Evolutionary conservation across 2,797 vertebrate species (phyloP).

Genomic region (Spatula versicolor): DNA sequence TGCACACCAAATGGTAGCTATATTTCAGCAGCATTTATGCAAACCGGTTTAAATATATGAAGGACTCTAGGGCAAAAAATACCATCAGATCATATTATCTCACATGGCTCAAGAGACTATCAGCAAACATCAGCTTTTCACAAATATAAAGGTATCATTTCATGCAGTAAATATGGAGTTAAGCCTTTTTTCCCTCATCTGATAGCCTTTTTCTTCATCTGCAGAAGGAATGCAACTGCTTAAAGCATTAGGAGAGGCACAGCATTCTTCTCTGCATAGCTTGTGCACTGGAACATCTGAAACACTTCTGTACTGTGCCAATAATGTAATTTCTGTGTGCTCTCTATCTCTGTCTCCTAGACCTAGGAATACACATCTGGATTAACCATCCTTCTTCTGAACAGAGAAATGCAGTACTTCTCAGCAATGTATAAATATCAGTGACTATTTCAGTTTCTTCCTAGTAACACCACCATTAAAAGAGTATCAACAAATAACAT

Average conservation of each 20-base stretch:
- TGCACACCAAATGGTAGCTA: background rate
- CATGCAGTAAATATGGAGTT: background rate
- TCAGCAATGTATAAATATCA: background rate
- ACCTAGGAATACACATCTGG: conserved; percentile 33
- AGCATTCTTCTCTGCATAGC: conserved; percentile 48
- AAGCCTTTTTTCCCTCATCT: background rate
- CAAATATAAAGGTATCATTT: conserved; percentile 9
- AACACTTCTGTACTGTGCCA: conserved; percentile 29
- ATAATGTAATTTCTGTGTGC: background rate
- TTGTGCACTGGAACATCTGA: conserved; percentile 53
- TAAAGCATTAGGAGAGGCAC: conserved; percentile 60
- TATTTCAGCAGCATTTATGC: conserved; percentile 18
- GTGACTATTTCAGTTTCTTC: conserved; percentile 25
- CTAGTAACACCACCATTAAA: background rate
- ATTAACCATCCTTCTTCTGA: conserved; percentile 31
- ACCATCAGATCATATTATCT: background rate
- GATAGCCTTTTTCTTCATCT: background rate
- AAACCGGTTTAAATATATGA: conserved; percentile 1
- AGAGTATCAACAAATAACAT: background rate
- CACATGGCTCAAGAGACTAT: background rate
- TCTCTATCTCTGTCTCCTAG: conserved; percentile 39
- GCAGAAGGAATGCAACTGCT: conserved; percentile 53
- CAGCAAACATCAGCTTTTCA: background rate
- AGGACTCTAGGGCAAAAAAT: conserved; percentile 24
- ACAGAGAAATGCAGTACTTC: conserved; percentile 17